These are phyloP conservation scores for Xanthorhoe designata DNA, from an alignment of 2,888 invertebrate species.

Conservation along the genomic window DNA sequence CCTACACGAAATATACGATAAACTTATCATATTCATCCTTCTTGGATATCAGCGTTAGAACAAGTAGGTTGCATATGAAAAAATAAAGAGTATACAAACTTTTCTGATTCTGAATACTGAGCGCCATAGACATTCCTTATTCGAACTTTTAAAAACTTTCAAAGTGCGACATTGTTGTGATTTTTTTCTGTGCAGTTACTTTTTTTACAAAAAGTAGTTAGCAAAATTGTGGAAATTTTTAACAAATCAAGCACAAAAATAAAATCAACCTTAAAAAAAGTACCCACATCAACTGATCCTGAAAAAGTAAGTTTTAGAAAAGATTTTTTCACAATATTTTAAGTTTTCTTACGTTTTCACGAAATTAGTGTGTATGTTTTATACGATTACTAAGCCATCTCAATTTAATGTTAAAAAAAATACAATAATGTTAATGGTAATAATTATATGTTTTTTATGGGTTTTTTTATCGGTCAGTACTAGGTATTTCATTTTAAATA, in stretches of 20 bases:
- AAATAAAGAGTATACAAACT: conserved; percentile 3
- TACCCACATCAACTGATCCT: conserved; percentile 12
- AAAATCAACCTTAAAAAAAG: conserved; percentile 1
- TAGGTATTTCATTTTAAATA: no score
- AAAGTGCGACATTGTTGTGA: conserved; percentile 17
- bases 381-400: no score
- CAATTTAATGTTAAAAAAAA: no score
- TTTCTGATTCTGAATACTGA: no score
- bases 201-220: conserved; percentile 6
- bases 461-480: no score
- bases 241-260: not conserved
- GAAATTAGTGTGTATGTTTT: no score
- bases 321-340: not conserved
- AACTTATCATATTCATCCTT: conserved; percentile 44
- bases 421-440: no score
- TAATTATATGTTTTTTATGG: no score
- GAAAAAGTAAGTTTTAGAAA: not conserved
- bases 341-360: no score
- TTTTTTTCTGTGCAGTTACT: conserved; percentile 3
- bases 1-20: conserved; percentile 46
- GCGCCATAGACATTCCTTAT: conserved; percentile 22
- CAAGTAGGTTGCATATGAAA: conserved; percentile 1
- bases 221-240: conserved; percentile 2
- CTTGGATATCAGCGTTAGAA: conserved; percentile 5
- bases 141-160: conserved; percentile 23